A percentile compares a stretch with the other conserved stretches of the same genome.
These are phyloP conservation scores for Pachycephala philippinensis DNA, from an alignment of 2,113 vertebrate genomes.

Conservation along the genomic window DNA sequence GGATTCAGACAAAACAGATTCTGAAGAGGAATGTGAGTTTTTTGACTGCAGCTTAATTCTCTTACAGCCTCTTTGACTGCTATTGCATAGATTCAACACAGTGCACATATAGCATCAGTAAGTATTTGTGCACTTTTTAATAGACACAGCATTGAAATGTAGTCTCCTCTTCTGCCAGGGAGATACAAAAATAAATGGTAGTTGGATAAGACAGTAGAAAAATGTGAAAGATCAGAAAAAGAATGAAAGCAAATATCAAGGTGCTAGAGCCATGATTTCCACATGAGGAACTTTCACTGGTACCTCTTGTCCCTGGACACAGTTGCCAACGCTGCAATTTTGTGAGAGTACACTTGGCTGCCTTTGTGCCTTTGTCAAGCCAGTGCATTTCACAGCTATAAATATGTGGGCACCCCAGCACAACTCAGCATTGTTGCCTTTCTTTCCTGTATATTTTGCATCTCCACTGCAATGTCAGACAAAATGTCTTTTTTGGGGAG, in stretches of 20 bases:
- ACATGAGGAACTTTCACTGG: not conserved
- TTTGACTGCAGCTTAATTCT: not conserved
- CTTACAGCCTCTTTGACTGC: not conserved
- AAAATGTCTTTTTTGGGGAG: not conserved
- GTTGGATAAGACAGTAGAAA: not conserved
- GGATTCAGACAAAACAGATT: not conserved
- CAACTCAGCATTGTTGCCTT: not conserved
- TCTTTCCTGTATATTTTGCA: not conserved
- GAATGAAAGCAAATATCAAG: not conserved
- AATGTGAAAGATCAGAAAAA: not conserved
- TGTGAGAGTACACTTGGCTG: not conserved
- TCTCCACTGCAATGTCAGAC: not conserved
- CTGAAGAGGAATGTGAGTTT: not conserved
- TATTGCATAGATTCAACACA: not conserved
- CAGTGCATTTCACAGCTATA: slow-evolving; percentile 17
- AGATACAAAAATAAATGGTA: not conserved
- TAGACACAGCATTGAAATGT: not conserved
- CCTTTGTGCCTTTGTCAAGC: not conserved
- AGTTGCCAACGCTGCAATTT: not conserved
- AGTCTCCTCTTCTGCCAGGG: not conserved
- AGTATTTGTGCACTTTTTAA: not conserved
- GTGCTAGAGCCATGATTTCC: not conserved
- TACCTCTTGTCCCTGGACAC: not conserved
- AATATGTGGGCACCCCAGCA: not conserved
- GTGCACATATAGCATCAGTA: not conserved